Conservation (phyloP, 2,113 vertebrate genomes). For the Scartelaos histophorus region DNA sequence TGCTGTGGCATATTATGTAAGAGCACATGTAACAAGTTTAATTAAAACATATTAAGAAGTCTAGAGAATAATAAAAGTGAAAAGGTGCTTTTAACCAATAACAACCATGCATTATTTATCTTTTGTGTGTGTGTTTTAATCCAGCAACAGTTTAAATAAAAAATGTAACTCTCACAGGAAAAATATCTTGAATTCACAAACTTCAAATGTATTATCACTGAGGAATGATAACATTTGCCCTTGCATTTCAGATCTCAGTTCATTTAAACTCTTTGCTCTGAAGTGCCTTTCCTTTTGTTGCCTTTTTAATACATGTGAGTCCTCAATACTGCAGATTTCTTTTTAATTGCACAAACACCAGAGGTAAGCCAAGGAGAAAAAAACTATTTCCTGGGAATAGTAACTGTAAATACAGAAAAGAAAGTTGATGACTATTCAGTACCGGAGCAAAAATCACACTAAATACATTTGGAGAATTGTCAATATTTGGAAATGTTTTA, state of each 20-base stretch:
- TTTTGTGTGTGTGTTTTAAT: no score
- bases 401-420: constrained; percentile 49
- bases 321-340: constrained; percentile 35
- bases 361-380: constrained; percentile 25
- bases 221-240: not conserved
- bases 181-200: not conserved
- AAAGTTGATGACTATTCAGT: constrained; percentile 65
- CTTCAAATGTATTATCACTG: not conserved
- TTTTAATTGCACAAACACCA: constrained; percentile 22
- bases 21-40: no score
- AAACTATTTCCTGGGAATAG: constrained; percentile 53
- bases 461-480: not conserved
- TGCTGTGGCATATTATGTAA: no score
- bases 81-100: not conserved
- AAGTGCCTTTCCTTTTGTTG: constrained; percentile 12
- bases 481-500: not conserved
- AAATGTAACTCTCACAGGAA: not conserved
- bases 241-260: not conserved
- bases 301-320: constrained; percentile 9
- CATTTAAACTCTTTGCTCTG: constrained; percentile 17
- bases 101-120: not conserved
- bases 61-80: no score
- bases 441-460: constrained; percentile 37
- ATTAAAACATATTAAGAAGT: no score
- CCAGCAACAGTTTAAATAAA: not conserved